Evolutionary conservation across 2,888 invertebrate species (phyloP).

Genomic region (Rhamnusium bicolor): DNA sequence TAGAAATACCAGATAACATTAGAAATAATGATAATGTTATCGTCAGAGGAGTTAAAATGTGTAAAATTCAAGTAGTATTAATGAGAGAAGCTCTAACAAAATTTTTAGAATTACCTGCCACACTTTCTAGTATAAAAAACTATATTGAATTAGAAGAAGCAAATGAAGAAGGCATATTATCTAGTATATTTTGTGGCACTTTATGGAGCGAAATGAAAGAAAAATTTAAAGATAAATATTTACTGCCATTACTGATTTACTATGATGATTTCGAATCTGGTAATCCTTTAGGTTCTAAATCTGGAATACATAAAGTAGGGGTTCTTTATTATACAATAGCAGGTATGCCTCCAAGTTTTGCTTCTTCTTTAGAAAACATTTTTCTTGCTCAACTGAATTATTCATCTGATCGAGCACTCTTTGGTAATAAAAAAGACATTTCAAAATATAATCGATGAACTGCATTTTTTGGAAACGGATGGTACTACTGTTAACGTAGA

Average conservation of each 20-base stretch:
- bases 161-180: not conserved
- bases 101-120: not conserved
- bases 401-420: conserved; percentile 22
- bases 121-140: not conserved
- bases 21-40: not conserved
- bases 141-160: not conserved
- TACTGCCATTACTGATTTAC: not conserved
- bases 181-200: not conserved
- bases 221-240: not conserved
- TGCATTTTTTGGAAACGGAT: conserved; percentile 31
- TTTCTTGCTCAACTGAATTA: conserved; percentile 33
- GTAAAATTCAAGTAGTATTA: not conserved
- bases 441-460: conserved; percentile 23
- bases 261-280: not conserved
- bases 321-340: not conserved
- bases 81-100: not conserved
- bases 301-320: not conserved
- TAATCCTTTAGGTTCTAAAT: not conserved
- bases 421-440: conserved; percentile 23
- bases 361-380: conserved; percentile 31
- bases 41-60: not conserved
- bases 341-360: conserved; percentile 34
- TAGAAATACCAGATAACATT: not conserved
- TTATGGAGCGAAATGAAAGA: not conserved
- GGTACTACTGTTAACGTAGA: conserved; percentile 12